A percentile compares a stretch with the other conserved stretches of the same genome.
Evolutionary conservation across 37 sponge, comb jelly and placozoan species (phyloP).

Genomic region (Diacarnus erythraeanus): DNA sequence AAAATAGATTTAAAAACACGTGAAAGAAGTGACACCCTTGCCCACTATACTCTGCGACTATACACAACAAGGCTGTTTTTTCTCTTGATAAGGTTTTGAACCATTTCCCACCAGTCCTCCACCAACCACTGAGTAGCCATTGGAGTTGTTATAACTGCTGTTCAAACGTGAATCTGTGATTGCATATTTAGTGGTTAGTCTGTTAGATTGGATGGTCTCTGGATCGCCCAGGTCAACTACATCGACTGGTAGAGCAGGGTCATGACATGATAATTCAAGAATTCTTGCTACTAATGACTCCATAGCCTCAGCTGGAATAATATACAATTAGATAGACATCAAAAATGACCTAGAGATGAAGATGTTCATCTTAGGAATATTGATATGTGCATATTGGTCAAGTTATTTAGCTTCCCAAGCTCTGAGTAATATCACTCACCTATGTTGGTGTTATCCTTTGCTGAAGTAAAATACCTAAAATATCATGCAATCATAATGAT

Average conservation of each 20-base stretch:
- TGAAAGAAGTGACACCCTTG: neutral
- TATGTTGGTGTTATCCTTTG: slow-evolving; percentile 41
- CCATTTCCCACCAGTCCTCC: neutral
- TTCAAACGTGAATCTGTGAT: neutral
- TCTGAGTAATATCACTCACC: slow-evolving; percentile 1
- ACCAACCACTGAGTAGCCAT: neutral
- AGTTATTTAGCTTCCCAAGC: neutral
- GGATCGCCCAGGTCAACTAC: slow-evolving; percentile 15
- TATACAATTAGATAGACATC: neutral
- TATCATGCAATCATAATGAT: neutral
- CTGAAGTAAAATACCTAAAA: slow-evolving; percentile 51
- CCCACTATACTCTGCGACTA: too few relatives aligned
- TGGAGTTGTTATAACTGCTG: neutral
- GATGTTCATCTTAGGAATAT: neutral
- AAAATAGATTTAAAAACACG: neutral
- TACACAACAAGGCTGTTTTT: neutral
- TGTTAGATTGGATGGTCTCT: neutral
- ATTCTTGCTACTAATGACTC: slow-evolving; percentile 19
- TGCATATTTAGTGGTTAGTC: neutral
- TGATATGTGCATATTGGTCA: neutral
- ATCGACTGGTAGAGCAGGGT: neutral
- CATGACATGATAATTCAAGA: slow-evolving; percentile 16
- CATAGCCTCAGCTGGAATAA: slow-evolving; percentile 38
- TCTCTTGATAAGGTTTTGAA: neutral
- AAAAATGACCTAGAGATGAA: neutral